Percentiles rank a stretch among this genome's conserved stretches.
phyloP scores from a whole-genome alignment of 2,797 vertebrate genomes.

The Anableps anableps region DNA sequence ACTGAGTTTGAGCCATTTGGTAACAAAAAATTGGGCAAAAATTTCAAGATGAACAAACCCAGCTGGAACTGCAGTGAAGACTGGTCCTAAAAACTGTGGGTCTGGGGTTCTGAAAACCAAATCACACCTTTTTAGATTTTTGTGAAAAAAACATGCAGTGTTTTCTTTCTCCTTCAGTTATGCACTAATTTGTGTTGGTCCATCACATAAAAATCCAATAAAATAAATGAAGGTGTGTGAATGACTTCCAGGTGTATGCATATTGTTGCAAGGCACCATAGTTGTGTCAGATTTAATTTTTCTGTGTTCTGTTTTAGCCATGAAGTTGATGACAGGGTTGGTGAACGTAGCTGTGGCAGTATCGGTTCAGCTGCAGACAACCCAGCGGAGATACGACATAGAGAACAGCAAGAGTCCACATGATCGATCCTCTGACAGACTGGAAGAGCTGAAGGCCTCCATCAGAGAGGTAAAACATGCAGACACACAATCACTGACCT shows the following conservation, averaged over 20 bases:
- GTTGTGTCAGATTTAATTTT: conserved; percentile 6
- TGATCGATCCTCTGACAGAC: conserved; percentile 73
- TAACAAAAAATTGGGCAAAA: background rate
- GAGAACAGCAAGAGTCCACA: conserved; percentile 79
- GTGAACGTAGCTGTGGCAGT: conserved; percentile 82
- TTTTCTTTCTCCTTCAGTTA: background rate
- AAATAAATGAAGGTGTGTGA: background rate
- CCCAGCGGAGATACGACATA: conserved; percentile 77
- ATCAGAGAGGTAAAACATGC: conserved; percentile 77
- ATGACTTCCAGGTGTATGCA: background rate
- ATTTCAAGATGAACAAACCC: background rate
- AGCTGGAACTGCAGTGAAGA: background rate
- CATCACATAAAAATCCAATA: background rate
- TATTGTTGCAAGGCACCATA: background rate
- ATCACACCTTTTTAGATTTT: background rate
- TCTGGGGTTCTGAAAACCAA: background rate
- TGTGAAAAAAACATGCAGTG: too few relatives aligned
- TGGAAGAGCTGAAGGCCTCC: conserved; percentile 82
- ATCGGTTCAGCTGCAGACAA: conserved; percentile 82
- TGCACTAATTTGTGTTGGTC: background rate
- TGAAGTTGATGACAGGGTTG: conserved; percentile 89
- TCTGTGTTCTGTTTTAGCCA: conserved; percentile 67
- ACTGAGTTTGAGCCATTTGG: background rate
- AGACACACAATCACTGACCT: conserved; percentile 1
- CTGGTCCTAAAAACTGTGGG: background rate